Evolutionary conservation across 2,888 invertebrate species (phyloP), one percentile per base, ranked within the genome.

Genomic region (Tenthredo scrophulariae): DNA sequence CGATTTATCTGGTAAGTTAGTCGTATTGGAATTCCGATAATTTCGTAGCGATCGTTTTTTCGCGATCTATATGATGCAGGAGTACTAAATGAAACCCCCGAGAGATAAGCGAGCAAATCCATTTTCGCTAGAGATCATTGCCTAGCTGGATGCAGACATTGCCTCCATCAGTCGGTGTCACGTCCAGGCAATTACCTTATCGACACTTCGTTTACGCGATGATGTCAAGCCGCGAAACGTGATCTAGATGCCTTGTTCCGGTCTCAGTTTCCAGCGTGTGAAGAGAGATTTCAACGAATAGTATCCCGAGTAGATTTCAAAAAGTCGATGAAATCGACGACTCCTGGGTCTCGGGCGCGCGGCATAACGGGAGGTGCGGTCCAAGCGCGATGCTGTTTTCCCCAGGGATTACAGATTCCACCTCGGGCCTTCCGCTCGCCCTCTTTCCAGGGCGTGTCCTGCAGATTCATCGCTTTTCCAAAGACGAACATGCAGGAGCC

Each of bases 401-500:
- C 80, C 89, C 70, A 67, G 15, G 84, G 72, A 72, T 84, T 84
- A 77, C 77, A 77, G 77, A 50, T 77, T 46, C 54, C 46, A 54
- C 77, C 54, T 77, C 77, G 77, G 54, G 77, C 22, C 77, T 77
- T 77, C 26, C 50, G 29, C 54, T 54, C 54, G 26, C 54, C 33
- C n/a, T 77, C 77, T 50, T 77, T 82, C 33, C 65, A 65, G 40
- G 65, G 82, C 82, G 82, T 77, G 46, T 82, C 82, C 46, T 82
- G 62, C 67, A 82, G 82, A 67, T 82, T 67, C 82, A 96, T 92
- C 87, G 94, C 94, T 89, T 95, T 95, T 18, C 96, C 97, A 86
- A 96, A 94, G 13, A 96, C 94, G 82, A 96, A 95, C 77, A 97
- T 93, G 84, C 96, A 96, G 88, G 96, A 94, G 0, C 97, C 97